Percentiles rank a stretch among this genome's conserved stretches.
Conservation (phyloP, 2,113 vertebrate genomes). For the Pholis gunnellus region DNA sequence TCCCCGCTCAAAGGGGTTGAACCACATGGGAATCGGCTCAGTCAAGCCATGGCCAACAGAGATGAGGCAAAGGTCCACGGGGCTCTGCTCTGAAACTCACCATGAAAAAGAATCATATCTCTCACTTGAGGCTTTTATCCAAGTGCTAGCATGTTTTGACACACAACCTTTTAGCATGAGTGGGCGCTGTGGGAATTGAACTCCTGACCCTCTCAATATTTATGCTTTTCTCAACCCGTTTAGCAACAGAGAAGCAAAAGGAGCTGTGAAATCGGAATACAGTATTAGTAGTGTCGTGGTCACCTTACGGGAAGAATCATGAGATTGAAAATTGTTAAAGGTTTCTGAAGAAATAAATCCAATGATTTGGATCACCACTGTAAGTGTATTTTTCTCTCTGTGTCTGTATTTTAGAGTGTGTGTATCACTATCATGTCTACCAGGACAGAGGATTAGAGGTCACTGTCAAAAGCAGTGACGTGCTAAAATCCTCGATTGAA, state of each 20-base stretch:
- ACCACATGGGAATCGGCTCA: neutral
- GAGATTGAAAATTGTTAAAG: neutral
- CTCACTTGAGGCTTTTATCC: conserved; percentile 18
- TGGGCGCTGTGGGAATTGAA: conserved; percentile 12
- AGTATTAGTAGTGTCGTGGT: neutral
- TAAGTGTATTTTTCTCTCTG: neutral
- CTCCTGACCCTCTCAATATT: conserved; percentile 8
- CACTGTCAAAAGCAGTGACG: conserved; percentile 33
- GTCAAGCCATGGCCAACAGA: neutral
- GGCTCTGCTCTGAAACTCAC: conserved; percentile 1
- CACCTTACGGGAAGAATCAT: neutral
- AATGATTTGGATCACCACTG: neutral
- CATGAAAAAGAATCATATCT: conserved; percentile 1
- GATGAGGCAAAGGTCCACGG: neutral
- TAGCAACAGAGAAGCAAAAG: neutral
- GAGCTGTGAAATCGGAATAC: neutral
- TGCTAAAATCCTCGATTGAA: conserved; percentile 46
- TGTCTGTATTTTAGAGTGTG: conserved; percentile 1
- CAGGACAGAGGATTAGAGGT: conserved; percentile 21
- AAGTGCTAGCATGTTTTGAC: conserved; percentile 6
- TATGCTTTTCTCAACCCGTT: neutral
- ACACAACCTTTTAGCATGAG: conserved; percentile 3
- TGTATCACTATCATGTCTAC: conserved; percentile 25
- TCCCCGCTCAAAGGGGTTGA: neutral
- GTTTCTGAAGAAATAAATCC: neutral